A percentile compares a stretch with the other conserved stretches of the same genome.
Conservation (phyloP, 2,888 invertebrate species). For the Acrocyrtus sp. region DNA sequence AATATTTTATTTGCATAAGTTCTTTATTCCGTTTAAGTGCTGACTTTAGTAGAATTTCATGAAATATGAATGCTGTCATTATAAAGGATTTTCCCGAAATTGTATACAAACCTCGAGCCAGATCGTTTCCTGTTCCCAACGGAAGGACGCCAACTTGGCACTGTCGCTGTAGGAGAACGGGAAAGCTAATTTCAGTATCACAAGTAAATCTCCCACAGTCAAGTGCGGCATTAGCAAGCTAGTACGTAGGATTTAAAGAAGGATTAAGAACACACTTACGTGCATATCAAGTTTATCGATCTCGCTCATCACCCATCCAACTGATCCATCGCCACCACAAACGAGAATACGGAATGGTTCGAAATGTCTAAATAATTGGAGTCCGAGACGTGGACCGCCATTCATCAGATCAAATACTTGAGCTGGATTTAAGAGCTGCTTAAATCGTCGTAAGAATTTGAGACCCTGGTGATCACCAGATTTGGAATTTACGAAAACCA, state of each 20-base stretch:
- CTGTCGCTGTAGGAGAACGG: conserved; percentile 82
- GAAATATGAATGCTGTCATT: too few species aligned
- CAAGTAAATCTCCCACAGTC: too few species aligned
- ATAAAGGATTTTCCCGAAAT: too few species aligned
- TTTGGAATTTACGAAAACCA: conserved; percentile 98
- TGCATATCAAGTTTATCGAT: conserved; percentile 95
- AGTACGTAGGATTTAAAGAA: neutral
- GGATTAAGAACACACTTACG: conserved; percentile 74
- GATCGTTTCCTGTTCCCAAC: conserved; percentile 95
- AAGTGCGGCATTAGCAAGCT: too few species aligned
- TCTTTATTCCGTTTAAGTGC: too few species aligned
- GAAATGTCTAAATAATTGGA: conserved; percentile 92
- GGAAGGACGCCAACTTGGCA: conserved; percentile 96
- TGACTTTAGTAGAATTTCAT: too few species aligned
- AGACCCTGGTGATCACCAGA: conserved; percentile 98
- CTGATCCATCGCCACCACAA: conserved; percentile 97
- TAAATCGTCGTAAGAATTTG: conserved; percentile 93
- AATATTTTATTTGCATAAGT: too few species aligned
- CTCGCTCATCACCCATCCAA: conserved; percentile 97
- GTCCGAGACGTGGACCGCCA: conserved; percentile 69
- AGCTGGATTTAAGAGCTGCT: conserved; percentile 94
- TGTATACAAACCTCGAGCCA: too few species aligned
- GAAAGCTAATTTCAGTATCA: too few species aligned
- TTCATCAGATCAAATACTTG: conserved; percentile 97
- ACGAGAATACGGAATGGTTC: conserved; percentile 95